These are phyloP conservation scores for Fregata magnificens DNA, from an alignment of 2,113 vertebrate species.

Conservation along the genomic window DNA sequence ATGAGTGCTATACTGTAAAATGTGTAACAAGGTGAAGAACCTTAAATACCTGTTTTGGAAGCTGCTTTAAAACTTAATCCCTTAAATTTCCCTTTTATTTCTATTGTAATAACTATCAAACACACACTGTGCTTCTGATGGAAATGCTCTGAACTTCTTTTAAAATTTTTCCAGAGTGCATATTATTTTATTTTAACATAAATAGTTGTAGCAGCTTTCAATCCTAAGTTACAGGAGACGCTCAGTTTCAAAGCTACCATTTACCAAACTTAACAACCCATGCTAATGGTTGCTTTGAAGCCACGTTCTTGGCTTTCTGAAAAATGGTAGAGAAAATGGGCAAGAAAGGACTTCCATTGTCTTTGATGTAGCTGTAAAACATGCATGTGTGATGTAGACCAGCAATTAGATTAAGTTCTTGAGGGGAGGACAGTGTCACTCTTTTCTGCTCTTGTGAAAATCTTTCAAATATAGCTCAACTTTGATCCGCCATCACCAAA, in stretches of 20 bases:
- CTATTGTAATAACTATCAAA: not conserved
- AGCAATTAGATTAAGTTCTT: not conserved
- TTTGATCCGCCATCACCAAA: not conserved
- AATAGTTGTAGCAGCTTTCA: not conserved
- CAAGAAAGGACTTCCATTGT: not conserved
- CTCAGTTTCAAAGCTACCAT: not conserved
- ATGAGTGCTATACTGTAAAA: not conserved
- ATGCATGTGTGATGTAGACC: not conserved
- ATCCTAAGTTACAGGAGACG: not conserved
- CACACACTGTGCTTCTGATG: not conserved
- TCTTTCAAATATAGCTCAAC: not conserved
- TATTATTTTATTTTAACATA: slow-evolving; percentile 13
- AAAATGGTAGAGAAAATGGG: not conserved
- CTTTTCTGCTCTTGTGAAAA: not conserved
- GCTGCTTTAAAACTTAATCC: not conserved
- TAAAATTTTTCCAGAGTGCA: not conserved
- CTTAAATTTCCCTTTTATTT: not conserved
- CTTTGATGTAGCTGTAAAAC: not conserved
- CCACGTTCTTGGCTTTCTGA: not conserved
- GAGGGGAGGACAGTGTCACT: not conserved
- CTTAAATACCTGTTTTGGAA: not conserved
- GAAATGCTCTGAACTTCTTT: not conserved
- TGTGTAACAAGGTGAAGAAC: not conserved
- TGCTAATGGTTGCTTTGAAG: not conserved
- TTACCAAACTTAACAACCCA: not conserved